Conservation (phyloP, 1,140 invertebrate species). For the Tenebrio molitor region DNA sequence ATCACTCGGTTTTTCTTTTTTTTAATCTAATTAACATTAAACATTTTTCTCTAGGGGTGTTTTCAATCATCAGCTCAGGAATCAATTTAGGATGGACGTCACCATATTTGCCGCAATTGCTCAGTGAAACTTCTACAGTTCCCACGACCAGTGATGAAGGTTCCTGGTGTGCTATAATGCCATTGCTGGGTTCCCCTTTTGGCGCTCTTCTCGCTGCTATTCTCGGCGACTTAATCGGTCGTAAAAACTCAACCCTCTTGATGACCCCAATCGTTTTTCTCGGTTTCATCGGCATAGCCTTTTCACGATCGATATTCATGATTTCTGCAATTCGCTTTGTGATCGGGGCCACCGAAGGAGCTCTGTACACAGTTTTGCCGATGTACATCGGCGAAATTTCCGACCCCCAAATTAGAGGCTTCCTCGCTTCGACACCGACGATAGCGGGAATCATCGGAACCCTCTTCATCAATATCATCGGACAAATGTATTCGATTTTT, state of each 20-base stretch:
- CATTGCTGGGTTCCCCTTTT: constrained; percentile 67
- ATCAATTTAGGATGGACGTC: constrained; percentile 63
- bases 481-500: constrained; percentile 70
- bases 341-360: constrained; percentile 77
- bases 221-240: constrained; percentile 72
- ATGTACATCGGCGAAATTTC: constrained; percentile 79
- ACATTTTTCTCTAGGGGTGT: constrained; percentile 52
- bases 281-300: constrained; percentile 76
- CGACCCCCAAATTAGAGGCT: constrained; percentile 71
- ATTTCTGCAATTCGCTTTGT: constrained; percentile 65
- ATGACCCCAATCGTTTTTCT: constrained; percentile 73
- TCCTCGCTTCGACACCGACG: constrained; percentile 58
- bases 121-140: constrained; percentile 62
- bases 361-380: constrained; percentile 75
- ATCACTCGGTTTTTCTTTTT: background rate
- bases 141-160: constrained; percentile 71
- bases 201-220: constrained; percentile 68
- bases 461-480: constrained; percentile 77
- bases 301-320: constrained; percentile 67
- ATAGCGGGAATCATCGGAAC: constrained; percentile 71
- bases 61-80: constrained; percentile 58
- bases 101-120: constrained; percentile 60
- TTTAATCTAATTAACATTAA: background rate
- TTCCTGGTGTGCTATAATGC: constrained; percentile 73
- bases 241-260: constrained; percentile 76